These are phyloP conservation scores for Chloropsis hardwickii DNA, from an alignment of 2,113 vertebrate genomes.

Conservation along the genomic window DNA sequence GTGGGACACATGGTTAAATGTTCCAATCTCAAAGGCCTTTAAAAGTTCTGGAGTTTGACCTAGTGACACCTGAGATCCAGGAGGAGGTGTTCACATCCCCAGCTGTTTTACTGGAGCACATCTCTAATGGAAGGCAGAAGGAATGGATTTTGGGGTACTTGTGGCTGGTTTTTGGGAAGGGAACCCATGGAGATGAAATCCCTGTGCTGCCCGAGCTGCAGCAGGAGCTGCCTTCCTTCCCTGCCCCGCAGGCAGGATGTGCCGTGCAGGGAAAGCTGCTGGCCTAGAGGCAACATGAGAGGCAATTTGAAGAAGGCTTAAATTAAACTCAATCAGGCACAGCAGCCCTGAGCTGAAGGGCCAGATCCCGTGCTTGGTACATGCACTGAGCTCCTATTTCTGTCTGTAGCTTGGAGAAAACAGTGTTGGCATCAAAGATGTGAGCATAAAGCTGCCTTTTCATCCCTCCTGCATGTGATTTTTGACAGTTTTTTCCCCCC, in stretches of 20 bases:
- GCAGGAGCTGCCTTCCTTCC: background rate
- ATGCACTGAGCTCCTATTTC: background rate
- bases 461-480: background rate
- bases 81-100: background rate
- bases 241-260: background rate
- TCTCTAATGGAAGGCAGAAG: background rate
- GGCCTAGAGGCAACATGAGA: background rate
- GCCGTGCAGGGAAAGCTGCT: background rate
- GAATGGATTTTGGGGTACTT: background rate
- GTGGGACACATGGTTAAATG: background rate
- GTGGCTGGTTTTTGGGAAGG: rapidly evolving
- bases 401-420: background rate
- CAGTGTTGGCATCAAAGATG: background rate
- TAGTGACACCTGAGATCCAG: rapidly evolving
- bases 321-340: conserved; percentile 14
- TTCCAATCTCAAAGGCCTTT: background rate
- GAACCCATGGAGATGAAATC: rapidly evolving
- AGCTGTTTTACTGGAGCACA: background rate
- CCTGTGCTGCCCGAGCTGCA: background rate
- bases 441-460: background rate
- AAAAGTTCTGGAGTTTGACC: background rate
- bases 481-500: background rate
- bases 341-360: background rate
- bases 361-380: background rate
- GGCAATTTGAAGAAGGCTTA: background rate